Evolutionary conservation across 2,888 invertebrate genomes (phyloP).

Genomic region (Polydrusus cervinus): DNA sequence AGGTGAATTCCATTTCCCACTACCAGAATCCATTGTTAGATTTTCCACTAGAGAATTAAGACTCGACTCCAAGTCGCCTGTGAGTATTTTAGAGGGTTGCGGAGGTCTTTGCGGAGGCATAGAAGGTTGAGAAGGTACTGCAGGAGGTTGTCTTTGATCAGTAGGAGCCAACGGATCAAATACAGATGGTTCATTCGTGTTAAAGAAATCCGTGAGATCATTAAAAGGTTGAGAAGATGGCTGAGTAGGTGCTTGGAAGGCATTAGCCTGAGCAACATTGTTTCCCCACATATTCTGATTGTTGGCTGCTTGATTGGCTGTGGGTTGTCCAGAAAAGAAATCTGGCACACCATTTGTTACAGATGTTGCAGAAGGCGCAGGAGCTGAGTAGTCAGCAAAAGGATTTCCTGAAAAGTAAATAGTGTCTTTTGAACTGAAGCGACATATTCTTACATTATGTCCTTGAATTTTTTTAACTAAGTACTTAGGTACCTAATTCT

Average conservation of each 20-base stretch:
- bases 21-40: conserved; percentile 85
- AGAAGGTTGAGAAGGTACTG: conserved; percentile 56
- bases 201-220: conserved; percentile 72
- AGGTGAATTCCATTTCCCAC: conserved; percentile 89
- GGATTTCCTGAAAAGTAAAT: conserved; percentile 76
- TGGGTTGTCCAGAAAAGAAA: conserved; percentile 61
- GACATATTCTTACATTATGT: too few species aligned
- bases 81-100: conserved; percentile 78
- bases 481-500: too few species aligned
- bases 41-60: conserved; percentile 95
- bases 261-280: conserved; percentile 61
- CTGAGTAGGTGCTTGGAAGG: conserved; percentile 52
- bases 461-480: too few species aligned
- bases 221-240: conserved; percentile 60
- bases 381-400: conserved; percentile 83
- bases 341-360: conserved; percentile 61
- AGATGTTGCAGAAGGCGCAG: conserved; percentile 57
- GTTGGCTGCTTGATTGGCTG: conserved; percentile 63
- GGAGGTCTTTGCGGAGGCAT: conserved; percentile 71
- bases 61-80: conserved; percentile 95
- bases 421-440: not conserved
- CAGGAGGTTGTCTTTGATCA: conserved; percentile 56
- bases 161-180: conserved; percentile 74
- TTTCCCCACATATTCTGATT: conserved; percentile 65
- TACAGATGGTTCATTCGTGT: conserved; percentile 71